phyloP scores from a whole-genome alignment of 2,888 invertebrate species.

The Metacarcinus magister region DNA sequence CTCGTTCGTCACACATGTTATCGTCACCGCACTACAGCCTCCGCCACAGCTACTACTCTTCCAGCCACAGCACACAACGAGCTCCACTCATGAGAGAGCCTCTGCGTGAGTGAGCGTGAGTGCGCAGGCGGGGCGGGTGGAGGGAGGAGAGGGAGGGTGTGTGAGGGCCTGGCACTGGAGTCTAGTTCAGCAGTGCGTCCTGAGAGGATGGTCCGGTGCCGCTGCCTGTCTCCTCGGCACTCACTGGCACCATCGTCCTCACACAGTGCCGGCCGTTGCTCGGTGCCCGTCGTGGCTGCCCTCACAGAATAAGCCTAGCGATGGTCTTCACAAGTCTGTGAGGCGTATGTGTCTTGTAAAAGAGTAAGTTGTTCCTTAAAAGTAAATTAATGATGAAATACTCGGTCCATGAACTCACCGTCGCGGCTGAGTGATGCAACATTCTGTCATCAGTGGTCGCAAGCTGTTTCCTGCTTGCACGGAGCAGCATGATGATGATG shows the following conservation, averaged over 20 bases:
- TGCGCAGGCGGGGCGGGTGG: constrained; percentile 29
- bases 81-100: background rate
- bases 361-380: constrained; percentile 8
- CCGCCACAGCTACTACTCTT: background rate
- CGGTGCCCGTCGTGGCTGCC: background rate
- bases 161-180: background rate
- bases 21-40: background rate
- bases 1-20: too few relatives aligned
- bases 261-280: background rate
- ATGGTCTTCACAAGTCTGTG: background rate
- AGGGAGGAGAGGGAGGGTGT: background rate
- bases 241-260: constrained; percentile 12
- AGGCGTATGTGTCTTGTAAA: background rate
- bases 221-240: constrained; percentile 6
- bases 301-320: constrained; percentile 21
- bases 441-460: background rate
- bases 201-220: constrained; percentile 48
- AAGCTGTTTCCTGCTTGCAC: background rate
- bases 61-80: background rate
- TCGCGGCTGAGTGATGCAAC: background rate
- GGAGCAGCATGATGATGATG: background rate
- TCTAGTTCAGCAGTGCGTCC: constrained; percentile 41
- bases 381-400: background rate
- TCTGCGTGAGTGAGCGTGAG: constrained; percentile 31
- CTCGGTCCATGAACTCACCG: background rate